phyloP scores from a whole-genome alignment of 2,888 invertebrate species.

The Epinotia bilunana region DNA sequence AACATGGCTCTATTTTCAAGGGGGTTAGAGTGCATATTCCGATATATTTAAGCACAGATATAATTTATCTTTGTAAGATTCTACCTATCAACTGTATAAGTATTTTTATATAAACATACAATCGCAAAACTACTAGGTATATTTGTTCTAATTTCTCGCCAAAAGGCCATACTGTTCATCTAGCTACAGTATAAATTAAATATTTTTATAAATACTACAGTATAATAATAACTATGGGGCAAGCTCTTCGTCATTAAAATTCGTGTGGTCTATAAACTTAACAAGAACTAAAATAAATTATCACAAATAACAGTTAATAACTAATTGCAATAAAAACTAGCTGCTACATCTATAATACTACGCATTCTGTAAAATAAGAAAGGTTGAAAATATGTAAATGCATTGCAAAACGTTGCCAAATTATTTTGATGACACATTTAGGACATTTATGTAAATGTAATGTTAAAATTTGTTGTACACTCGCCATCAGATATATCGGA shows the following conservation, averaged over 20 bases:
- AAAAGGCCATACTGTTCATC: conserved; percentile 4
- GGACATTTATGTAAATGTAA: not conserved
- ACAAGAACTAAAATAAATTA: conserved; percentile 1
- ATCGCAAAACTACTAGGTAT: not conserved
- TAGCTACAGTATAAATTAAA: conserved; percentile 13
- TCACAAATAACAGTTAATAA: not conserved
- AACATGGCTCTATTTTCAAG: not conserved
- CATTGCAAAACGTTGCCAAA: too few species aligned
- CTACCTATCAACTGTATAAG: too few species aligned
- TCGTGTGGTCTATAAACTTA: conserved; percentile 7
- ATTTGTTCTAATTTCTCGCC: not conserved
- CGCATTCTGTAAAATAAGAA: too few species aligned
- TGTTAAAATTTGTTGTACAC: too few species aligned
- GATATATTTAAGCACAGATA: not conserved
- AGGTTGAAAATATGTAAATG: too few species aligned
- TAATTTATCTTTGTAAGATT: too few species aligned
- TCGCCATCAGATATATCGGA: too few species aligned
- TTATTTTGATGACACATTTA: not conserved
- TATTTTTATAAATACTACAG: conserved; percentile 31
- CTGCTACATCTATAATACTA: too few species aligned
- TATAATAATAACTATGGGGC: conserved; percentile 24
- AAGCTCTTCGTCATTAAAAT: conserved; percentile 19
- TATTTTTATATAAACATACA: not conserved
- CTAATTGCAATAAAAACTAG: not conserved
- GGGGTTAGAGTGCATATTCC: not conserved